Percentiles rank a stretch among this genome's conserved stretches.
Evolutionary conservation across 2,797 vertebrate genomes (phyloP).

Genomic region (Pseudocheirus occidentalis): DNA sequence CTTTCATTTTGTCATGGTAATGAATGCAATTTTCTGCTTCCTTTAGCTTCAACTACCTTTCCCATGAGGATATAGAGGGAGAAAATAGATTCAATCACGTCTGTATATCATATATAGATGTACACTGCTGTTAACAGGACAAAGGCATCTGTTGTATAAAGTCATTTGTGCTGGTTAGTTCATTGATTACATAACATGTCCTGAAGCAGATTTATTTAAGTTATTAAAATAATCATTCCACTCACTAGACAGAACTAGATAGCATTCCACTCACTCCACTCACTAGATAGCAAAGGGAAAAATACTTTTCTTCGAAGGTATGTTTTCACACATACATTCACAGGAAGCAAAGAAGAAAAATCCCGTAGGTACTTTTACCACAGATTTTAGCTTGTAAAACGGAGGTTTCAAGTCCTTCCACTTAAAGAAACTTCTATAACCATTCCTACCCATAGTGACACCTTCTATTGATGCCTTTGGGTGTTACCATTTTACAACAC

Average conservation of each 20-base stretch:
- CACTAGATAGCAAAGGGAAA: neutral
- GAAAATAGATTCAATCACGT: neutral
- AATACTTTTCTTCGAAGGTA: conserved; percentile 34
- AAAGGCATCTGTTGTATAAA: neutral
- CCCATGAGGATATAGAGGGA: neutral
- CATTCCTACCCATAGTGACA: neutral
- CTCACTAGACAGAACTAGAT: neutral
- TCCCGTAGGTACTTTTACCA: neutral
- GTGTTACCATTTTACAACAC: neutral
- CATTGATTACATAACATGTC: neutral
- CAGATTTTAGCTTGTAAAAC: neutral
- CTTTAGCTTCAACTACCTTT: neutral
- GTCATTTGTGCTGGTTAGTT: neutral
- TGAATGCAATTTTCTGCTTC: neutral
- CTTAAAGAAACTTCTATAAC: neutral
- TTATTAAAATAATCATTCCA: neutral
- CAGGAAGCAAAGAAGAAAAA: neutral
- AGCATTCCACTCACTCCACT: no score
- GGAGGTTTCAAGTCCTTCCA: neutral
- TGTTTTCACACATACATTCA: conserved; percentile 69
- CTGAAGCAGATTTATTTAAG: neutral
- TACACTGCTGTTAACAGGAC: neutral
- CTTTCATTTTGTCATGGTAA: neutral
- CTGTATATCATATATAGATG: neutral
- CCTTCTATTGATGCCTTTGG: neutral